Base-by-base conservation (phyloP, 2,888 invertebrate species). In the Nysson spinosus region DNA sequence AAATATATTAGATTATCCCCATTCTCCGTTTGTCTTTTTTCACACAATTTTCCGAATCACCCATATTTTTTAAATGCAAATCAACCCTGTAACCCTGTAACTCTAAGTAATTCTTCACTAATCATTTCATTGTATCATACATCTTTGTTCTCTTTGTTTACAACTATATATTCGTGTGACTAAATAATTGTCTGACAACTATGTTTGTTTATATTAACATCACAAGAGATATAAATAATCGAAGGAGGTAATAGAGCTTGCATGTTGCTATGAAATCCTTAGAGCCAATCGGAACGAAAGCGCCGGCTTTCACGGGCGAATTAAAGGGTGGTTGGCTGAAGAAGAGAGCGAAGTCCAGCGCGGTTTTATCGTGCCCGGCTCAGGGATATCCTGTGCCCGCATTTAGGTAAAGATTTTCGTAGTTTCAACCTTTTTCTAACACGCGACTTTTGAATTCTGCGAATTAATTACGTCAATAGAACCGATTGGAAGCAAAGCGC, bases 311-410 rank as follows among this genome's bases (percentile, higher is more conserved):
- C 75, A 88, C 89, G 6, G 90, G 91, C 75, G 92, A 92, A 69
- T 90, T 85, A 49, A 85, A 80, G 73, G 81, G 80, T 22, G 80
- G 80, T 47, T 81, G 80, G 78, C 69, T 81, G 72, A 76, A 71
- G 64, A 78, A 81, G 71, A 69, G 71, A 58, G 66, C 73, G 26
- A 62, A 58, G 24, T 72, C 69, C 43, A 75, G 89, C 78, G 89
- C 90, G 77, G 90, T 91, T 19, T 87, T 92, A 75, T 87, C 92
- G 81, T 94, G 93, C 87, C 92, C 92, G 44, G 93, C 93, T 73
- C 93, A 94, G 89, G 92, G 91, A 73, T 93, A 83, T 72, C 83
- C 83, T 58, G 77, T 83, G 64, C 83, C 83, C 37, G 87, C 89
- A 78, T 92, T 91, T 90, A 92, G 91, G 92, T 92, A 74, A 75